Base-by-base conservation (phyloP, 2,888 invertebrate genomes). In the Amiota minor region DNA sequence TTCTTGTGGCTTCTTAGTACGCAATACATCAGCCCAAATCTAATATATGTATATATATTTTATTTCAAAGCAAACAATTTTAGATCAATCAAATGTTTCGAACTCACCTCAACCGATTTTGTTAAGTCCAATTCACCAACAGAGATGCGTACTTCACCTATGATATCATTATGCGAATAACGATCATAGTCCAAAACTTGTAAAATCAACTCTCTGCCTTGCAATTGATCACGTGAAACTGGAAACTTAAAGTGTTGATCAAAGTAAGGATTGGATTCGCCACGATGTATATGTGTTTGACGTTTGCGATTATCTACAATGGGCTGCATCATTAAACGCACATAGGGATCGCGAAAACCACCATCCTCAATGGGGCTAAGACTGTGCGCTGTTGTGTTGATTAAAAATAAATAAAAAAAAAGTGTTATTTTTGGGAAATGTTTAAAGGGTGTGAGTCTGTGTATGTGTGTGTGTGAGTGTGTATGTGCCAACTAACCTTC, bases 231-330 rank as follows among this genome's bases (percentile, higher is more conserved):
- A 81, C 95, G 95, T 14, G 96, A 95, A 10, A 97, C 95, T 0
- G 97, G 97, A 88, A 97, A 97, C 90, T 97, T 97, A 91, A 97
- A 97, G 88, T 95, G 95, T 88, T 97, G 96, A 91, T 97, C 95
- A 89, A 96, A 97, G 90, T 94, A 94, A 0, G 97, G 97, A 90
- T 96, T 96, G 10, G 94, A 92, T 82, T 96, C 95, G 87, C 95
- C 95, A 74, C 95, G 92, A 87, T 95, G 95, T 65, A 96, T 95
- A 14, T 93, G 93, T 0, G 97, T 96, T 89, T 97, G 96, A 6
- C 97, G 92, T 77, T 95, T 95, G 65, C 96, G 92, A 59, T 93
- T 92, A 89, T 97, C 97, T 16, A 97, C 95, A 87, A 95, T 95
- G 0, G 97, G 97, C n/a, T 93, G 91, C 16, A 97, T 90, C 59